Conservation (phyloP, 2,888 invertebrate species). For the Andrena chrysosceles region DNA sequence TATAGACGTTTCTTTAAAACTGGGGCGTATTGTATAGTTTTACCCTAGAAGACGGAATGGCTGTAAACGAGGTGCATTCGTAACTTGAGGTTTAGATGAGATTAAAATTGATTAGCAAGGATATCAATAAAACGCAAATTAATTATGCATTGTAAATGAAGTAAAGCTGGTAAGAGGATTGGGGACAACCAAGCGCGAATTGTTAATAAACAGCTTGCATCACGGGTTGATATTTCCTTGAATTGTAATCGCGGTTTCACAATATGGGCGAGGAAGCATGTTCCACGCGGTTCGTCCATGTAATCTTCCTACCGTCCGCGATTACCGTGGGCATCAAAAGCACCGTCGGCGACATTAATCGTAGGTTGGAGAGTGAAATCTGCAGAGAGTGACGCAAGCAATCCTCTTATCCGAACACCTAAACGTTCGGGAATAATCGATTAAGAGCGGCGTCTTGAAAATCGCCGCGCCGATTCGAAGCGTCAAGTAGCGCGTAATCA, state of each 20-base stretch:
- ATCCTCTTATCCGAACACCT: background rate
- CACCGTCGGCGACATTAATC: conserved; percentile 20
- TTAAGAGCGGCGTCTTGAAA: background rate
- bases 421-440: conserved; percentile 3
- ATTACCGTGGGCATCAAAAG: conserved; percentile 7
- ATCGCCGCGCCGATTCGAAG: background rate
- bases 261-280: conserved; percentile 1
- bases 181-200: background rate
- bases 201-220: background rate
- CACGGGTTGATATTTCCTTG: background rate
- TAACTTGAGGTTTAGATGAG: no score
- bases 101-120: no score
- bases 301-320: conserved; percentile 11
- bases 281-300: background rate
- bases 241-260: conserved; percentile 1
- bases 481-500: background rate
- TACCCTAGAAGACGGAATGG: no score
- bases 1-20: no score
- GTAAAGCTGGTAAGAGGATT: background rate
- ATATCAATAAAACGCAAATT: no score
- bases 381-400: conserved; percentile 1
- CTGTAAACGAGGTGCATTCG: no score
- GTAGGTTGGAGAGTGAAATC: background rate
- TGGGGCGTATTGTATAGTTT: no score
- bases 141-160: background rate